Percentiles rank a stretch among this genome's conserved stretches.
phyloP scores from a whole-genome alignment of 53 echinoderm and acorn worm species.

The Luidia sarsii region DNA sequence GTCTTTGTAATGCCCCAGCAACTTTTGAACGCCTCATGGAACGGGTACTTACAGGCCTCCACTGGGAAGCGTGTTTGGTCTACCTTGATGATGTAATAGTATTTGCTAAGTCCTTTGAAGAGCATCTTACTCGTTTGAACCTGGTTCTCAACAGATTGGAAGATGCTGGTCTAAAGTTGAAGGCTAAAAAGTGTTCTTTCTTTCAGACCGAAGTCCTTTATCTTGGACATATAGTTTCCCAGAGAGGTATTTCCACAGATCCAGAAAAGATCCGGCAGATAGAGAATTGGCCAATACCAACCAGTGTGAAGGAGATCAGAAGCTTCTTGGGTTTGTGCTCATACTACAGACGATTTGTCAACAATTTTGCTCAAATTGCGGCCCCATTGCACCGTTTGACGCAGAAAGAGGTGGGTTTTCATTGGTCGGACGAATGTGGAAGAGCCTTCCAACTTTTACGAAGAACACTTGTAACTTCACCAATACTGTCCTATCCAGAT shows the following conservation, averaged over 20 bases:
- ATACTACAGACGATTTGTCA: constrained; percentile 13
- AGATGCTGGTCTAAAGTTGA: constrained; percentile 46
- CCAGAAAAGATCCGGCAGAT: constrained; percentile 41
- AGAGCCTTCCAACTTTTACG: neutral
- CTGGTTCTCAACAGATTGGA: constrained; percentile 19
- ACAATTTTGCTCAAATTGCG: constrained; percentile 15
- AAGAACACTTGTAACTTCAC: neutral
- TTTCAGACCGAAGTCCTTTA: constrained; percentile 27
- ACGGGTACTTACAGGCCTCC: constrained; percentile 28
- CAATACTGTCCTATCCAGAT: constrained; percentile 7
- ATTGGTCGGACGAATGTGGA: constrained; percentile 2
- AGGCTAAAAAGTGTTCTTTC: constrained; percentile 36
- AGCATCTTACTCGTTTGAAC: constrained; percentile 31
- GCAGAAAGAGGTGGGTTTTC: neutral
- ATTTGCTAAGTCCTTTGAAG: constrained; percentile 48
- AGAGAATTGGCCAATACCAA: constrained; percentile 30
- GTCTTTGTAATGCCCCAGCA: constrained; percentile 1
- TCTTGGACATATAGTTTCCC: constrained; percentile 56
- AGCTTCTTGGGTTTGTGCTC: constrained; percentile 11
- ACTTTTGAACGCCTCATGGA: constrained; percentile 51
- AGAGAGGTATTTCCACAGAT: constrained; percentile 34
- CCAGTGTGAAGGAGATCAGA: constrained; percentile 1
- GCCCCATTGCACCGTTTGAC: constrained; percentile 4
- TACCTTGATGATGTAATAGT: constrained; percentile 51
- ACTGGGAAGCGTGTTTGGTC: constrained; percentile 35